Percentiles rank a stretch among this genome's conserved stretches.
Evolutionary conservation across 2,888 invertebrate genomes (phyloP).

Genomic region (Hedychridium roseum): DNA sequence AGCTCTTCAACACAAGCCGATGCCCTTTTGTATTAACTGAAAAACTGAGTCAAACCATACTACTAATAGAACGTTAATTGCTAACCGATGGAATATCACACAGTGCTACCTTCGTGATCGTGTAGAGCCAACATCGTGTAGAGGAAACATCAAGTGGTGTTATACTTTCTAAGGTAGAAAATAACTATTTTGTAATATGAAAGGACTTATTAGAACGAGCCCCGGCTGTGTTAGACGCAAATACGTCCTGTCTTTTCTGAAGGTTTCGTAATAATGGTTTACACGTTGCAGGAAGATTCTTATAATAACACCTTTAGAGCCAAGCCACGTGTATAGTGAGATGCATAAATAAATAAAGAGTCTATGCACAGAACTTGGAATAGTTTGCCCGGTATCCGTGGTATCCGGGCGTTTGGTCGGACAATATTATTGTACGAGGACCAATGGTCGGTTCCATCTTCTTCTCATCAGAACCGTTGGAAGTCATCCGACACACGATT

Average conservation of each 20-base stretch:
- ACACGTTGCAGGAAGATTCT: conserved; percentile 27
- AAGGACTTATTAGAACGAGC: too few species aligned
- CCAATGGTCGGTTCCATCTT: too few species aligned
- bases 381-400: conserved; percentile 30
- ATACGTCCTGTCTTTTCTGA: too few species aligned
- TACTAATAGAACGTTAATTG: conserved; percentile 24
- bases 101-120: too few species aligned
- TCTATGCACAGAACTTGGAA: conserved; percentile 22
- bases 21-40: conserved; percentile 25
- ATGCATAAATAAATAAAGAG: conserved; percentile 36
- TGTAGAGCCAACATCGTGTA: too few species aligned
- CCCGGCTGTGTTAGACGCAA: too few species aligned
- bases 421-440: conserved; percentile 46
- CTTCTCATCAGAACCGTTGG: too few species aligned
- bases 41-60: conserved; percentile 16
- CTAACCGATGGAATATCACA: conserved; percentile 21
- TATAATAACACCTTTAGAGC: conserved; percentile 39
- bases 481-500: too few species aligned
- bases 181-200: too few species aligned
- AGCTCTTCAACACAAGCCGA: conserved; percentile 31
- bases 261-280: conserved; percentile 30
- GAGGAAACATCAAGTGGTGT: too few species aligned
- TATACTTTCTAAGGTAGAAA: too few species aligned
- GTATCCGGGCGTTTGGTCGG: conserved; percentile 36
- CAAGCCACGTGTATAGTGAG: conserved; percentile 24